A percentile compares a stretch with the other conserved stretches of the same genome.
phyloP scores from a whole-genome alignment of 2,113 vertebrate genomes.

The Trichechus manatus region DNA sequence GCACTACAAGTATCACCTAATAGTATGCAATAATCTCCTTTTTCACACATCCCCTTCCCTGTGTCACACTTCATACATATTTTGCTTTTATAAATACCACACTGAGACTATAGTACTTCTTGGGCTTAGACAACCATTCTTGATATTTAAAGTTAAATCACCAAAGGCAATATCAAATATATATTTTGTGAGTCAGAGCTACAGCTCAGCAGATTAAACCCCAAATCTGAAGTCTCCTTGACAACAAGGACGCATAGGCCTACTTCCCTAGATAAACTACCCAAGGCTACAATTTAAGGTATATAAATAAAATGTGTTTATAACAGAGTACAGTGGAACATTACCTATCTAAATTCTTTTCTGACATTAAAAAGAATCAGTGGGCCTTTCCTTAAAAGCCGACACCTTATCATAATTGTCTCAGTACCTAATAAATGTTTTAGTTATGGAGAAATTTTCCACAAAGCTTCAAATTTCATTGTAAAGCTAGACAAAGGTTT shows the following conservation, averaged over 20 bases:
- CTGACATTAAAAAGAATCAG: neutral
- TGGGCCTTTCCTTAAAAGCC: neutral
- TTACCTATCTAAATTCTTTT: neutral
- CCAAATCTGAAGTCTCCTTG: neutral
- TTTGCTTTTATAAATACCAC: neutral
- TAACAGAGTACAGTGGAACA: neutral
- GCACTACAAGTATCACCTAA: neutral
- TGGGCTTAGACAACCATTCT: neutral
- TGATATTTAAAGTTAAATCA: neutral
- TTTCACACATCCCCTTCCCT: neutral
- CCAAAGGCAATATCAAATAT: neutral
- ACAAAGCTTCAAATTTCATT: neutral
- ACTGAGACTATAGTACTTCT: neutral
- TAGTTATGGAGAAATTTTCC: neutral
- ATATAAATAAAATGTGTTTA: neutral
- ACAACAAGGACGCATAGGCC: neutral
- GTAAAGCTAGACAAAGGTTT: neutral
- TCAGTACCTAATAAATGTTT: neutral
- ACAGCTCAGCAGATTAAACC: neutral
- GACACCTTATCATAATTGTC: conserved; percentile 16
- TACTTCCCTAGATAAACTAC: neutral
- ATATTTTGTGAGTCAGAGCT: neutral
- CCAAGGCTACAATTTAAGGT: neutral
- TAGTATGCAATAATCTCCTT: neutral
- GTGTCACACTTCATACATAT: neutral